Percentiles rank a stretch among this genome's conserved stretches.
Evolutionary conservation across 2,888 invertebrate species (phyloP).

Genomic region (Cephonodes hylas): DNA sequence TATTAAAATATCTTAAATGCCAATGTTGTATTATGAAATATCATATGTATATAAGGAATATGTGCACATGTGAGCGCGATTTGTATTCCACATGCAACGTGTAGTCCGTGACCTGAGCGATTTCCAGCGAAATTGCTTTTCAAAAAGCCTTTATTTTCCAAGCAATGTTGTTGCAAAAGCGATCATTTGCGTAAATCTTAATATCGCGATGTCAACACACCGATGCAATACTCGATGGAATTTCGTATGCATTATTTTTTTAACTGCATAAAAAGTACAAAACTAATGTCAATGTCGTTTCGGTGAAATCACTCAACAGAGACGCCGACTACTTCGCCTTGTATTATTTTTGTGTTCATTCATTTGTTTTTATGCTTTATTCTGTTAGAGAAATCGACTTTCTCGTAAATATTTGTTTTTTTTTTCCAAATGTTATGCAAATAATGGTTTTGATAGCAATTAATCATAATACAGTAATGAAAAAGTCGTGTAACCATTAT

Average conservation of each 20-base stretch:
- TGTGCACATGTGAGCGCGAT: neutral
- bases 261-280: conserved; percentile 8
- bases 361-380: conserved; percentile 17
- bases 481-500: neutral
- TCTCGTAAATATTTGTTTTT: conserved; percentile 11
- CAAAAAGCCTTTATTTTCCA: conserved; percentile 25
- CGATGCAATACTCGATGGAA: conserved; percentile 50
- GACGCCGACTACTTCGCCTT: conserved; percentile 27
- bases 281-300: conserved; percentile 64
- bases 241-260: conserved; percentile 34
- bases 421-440: neutral
- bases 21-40: conserved; percentile 11
- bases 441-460: neutral
- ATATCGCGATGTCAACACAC: conserved; percentile 56
- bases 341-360: conserved; percentile 24
- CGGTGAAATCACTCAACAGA: conserved; percentile 42
- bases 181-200: conserved; percentile 62
- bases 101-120: conserved; percentile 1
- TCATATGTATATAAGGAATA: neutral
- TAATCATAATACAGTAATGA: neutral
- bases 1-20: conserved; percentile 4
- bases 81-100: neutral
- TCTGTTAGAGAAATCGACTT: conserved; percentile 16
- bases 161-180: conserved; percentile 46
- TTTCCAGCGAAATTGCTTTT: conserved; percentile 10